Conservation (phyloP, 2,797 vertebrate genomes). For the Vireo griseus region DNA sequence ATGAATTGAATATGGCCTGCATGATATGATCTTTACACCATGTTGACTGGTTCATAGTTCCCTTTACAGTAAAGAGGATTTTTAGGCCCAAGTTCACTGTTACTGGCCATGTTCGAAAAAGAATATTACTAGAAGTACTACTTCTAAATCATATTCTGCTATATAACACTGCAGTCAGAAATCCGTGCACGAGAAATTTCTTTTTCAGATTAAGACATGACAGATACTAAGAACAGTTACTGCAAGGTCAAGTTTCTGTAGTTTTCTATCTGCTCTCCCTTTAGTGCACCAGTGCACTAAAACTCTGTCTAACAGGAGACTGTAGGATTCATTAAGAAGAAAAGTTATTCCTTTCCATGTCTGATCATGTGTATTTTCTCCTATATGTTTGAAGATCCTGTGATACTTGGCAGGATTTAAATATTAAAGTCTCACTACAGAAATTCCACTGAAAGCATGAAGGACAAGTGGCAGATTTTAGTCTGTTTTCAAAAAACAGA, state of each 20-base stretch:
- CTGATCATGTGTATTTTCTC: neutral
- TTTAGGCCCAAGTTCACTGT: neutral
- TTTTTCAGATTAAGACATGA: neutral
- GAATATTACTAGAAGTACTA: neutral
- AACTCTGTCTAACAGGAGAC: neutral
- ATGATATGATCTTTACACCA: neutral
- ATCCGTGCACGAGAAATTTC: neutral
- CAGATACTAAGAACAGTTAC: neutral
- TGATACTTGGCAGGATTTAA: neutral
- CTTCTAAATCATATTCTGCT: neutral
- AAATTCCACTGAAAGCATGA: neutral
- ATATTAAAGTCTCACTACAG: neutral
- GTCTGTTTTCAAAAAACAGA: neutral
- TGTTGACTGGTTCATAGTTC: neutral
- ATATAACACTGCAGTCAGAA: neutral
- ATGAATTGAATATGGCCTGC: neutral
- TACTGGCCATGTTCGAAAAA: neutral
- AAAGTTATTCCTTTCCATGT: neutral
- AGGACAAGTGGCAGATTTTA: neutral
- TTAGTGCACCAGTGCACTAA: neutral
- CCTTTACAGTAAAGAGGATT: neutral
- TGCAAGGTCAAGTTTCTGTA: neutral
- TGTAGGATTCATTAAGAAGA: neutral
- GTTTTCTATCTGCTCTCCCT: neutral
- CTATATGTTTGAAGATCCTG: neutral